Conservation (phyloP, 2,888 invertebrate genomes). For the Melinaea marsaeus region DNA sequence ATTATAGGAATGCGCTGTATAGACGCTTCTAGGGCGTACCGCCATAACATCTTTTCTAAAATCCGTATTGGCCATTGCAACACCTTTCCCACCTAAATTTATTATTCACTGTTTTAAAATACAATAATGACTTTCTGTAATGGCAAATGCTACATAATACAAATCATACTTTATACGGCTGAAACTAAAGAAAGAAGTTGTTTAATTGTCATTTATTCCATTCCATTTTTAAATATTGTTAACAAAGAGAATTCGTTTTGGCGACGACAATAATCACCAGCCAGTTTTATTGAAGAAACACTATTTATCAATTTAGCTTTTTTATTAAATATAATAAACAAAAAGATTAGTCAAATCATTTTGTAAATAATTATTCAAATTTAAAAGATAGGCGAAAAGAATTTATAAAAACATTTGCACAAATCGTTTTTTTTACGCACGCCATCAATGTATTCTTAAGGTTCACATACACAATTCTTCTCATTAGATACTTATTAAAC, state of each 20-base stretch:
- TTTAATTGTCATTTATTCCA: slow-evolving; percentile 52
- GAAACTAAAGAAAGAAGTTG: slow-evolving; percentile 49
- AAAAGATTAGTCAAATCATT: too few species aligned
- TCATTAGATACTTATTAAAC: too few species aligned
- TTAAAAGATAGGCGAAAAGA: too few species aligned
- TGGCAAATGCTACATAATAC: slow-evolving; percentile 71
- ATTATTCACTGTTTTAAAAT: slow-evolving; percentile 60
- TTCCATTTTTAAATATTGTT: slow-evolving; percentile 48
- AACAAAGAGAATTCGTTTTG: slow-evolving; percentile 21
- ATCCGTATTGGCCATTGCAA: slow-evolving; percentile 72
- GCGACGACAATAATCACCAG: slow-evolving; percentile 14
- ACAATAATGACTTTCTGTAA: slow-evolving; percentile 59
- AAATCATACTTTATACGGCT: slow-evolving; percentile 54
- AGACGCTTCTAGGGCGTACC: slow-evolving; percentile 82
- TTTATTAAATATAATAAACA: too few species aligned
- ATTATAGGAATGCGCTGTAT: slow-evolving; percentile 82
- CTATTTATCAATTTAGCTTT: neutral
- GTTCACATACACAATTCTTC: too few species aligned
- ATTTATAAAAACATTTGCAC: too few species aligned
- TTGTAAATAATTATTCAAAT: too few species aligned
- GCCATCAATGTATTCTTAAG: too few species aligned
- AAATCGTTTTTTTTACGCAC: too few species aligned
- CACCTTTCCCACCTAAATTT: slow-evolving; percentile 62
- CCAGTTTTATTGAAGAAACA: slow-evolving; percentile 13
- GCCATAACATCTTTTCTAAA: slow-evolving; percentile 73